These are phyloP conservation scores for Nymphalis urticae DNA, from an alignment of 2,888 invertebrate genomes.

Conservation along the genomic window DNA sequence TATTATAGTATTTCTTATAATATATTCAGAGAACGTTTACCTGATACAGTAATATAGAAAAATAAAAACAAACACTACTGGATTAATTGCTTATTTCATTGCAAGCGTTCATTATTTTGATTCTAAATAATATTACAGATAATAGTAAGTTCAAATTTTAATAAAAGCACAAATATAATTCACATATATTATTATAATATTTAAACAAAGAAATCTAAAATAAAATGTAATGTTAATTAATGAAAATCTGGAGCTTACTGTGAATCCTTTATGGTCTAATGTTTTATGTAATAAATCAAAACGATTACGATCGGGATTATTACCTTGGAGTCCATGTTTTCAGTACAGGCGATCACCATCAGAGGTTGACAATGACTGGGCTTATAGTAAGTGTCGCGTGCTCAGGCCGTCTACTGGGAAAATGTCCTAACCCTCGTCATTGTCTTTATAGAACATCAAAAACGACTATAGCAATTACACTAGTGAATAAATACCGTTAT, in stretches of 20 bases:
- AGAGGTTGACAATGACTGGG: constrained; percentile 53
- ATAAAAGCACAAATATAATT: too few relatives aligned
- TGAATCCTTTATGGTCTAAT: background rate
- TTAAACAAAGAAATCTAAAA: too few relatives aligned
- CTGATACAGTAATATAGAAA: too few relatives aligned
- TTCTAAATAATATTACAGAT: too few relatives aligned
- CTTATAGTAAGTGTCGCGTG: constrained; percentile 47
- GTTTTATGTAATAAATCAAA: background rate
- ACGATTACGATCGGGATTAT: constrained; percentile 14
- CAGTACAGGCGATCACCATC: constrained; percentile 47
- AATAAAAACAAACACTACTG: too few relatives aligned
- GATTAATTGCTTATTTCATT: too few relatives aligned
- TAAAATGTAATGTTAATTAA: too few relatives aligned
- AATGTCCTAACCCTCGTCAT: constrained; percentile 45
- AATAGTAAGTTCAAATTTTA: too few relatives aligned
- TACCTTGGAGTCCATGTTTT: constrained; percentile 67
- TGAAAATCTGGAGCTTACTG: background rate
- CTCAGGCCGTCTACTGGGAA: constrained; percentile 47
- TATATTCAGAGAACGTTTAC: too few relatives aligned
- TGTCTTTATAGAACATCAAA: constrained; percentile 36
- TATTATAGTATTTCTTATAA: too few relatives aligned
- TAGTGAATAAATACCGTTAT: constrained; percentile 11
- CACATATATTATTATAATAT: too few relatives aligned
- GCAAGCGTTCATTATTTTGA: too few relatives aligned
- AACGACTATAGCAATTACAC: constrained; percentile 14